phyloP scores from a whole-genome alignment of 1,140 invertebrate species.

The Pseudoatta argentina region DNA sequence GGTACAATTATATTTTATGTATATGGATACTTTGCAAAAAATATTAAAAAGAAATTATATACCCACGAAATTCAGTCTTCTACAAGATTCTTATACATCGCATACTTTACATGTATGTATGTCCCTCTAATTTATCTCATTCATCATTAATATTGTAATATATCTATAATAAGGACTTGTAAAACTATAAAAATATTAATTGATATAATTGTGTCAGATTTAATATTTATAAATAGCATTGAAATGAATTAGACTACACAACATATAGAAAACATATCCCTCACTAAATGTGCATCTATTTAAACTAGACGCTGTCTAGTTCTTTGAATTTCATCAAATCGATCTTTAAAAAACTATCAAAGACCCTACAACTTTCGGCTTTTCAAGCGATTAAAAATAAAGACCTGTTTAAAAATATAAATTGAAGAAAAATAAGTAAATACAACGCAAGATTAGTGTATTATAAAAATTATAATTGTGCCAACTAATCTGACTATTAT shows the following conservation, averaged over 20 bases:
- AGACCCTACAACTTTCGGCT: neutral
- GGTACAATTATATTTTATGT: constrained; percentile 22
- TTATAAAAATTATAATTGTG: neutral
- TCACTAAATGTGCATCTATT: neutral
- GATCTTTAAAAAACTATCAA: neutral
- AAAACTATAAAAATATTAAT: neutral
- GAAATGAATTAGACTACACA: neutral
- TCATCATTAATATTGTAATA: neutral
- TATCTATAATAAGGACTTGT: neutral
- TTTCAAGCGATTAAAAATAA: neutral
- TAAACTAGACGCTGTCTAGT: neutral
- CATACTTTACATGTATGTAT: neutral
- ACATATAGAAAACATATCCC: neutral
- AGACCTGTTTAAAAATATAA: neutral
- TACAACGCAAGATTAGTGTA: neutral
- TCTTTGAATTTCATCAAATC: neutral
- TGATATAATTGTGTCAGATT: neutral
- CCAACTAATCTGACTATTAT: neutral
- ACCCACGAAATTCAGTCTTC: neutral
- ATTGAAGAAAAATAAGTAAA: neutral
- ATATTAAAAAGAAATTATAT: neutral
- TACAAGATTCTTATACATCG: neutral
- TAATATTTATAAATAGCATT: neutral
- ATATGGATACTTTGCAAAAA: neutral
- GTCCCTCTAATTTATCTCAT: neutral